These are phyloP conservation scores for Botia almorhae DNA, from an alignment of 2,797 vertebrate species.

Conservation along the genomic window DNA sequence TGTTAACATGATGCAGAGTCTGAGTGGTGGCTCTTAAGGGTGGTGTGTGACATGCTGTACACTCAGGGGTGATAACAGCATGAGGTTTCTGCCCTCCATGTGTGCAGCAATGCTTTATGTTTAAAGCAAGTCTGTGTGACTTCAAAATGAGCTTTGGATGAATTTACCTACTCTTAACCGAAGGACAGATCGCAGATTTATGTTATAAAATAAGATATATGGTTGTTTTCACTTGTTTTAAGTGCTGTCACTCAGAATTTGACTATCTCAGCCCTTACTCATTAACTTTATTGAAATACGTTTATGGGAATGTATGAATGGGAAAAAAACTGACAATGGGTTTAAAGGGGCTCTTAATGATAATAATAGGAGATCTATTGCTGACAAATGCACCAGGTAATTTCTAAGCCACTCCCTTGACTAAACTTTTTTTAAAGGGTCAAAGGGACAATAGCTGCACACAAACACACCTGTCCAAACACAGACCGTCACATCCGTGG, in stretches of 20 bases:
- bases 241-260: neutral
- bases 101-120: constrained; percentile 38
- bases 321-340: constrained; percentile 47
- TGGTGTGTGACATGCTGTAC: constrained; percentile 53
- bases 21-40: constrained; percentile 30
- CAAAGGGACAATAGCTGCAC: constrained; percentile 32
- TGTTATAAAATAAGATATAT: neutral
- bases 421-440: constrained; percentile 27
- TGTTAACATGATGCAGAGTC: constrained; percentile 48
- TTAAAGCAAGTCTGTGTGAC: neutral
- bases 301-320: constrained; percentile 49
- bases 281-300: constrained; percentile 48
- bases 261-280: constrained; percentile 38
- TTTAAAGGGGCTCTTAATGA: constrained; percentile 52
- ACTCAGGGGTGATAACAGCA: constrained; percentile 55
- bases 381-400: constrained; percentile 55
- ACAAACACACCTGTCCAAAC: constrained; percentile 78
- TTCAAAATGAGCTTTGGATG: constrained; percentile 15
- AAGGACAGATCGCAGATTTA: neutral
- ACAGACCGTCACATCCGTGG: constrained; percentile 59
- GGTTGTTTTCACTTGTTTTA: neutral
- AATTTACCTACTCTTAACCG: neutral
- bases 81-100: constrained; percentile 53
- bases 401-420: constrained; percentile 51
- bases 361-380: constrained; percentile 45